A percentile compares a stretch with the other conserved stretches of the same genome.
Evolutionary conservation across 1,140 invertebrate genomes (phyloP).

Genomic region (Parasteatoda tepidariorum): DNA sequence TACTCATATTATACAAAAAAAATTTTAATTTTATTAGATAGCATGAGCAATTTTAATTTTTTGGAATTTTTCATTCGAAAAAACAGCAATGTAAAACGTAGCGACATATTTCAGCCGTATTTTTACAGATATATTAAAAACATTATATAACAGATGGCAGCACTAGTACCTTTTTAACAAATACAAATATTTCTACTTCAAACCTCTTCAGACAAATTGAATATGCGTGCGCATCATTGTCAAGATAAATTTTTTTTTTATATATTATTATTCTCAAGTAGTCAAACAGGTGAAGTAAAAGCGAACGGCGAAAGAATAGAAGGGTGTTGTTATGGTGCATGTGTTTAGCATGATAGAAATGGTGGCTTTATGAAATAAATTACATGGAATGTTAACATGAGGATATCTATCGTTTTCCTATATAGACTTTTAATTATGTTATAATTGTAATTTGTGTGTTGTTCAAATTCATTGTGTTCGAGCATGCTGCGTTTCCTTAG

Average conservation of each 20-base stretch:
- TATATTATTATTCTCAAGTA: constrained; percentile 21
- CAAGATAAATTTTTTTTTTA: constrained; percentile 5
- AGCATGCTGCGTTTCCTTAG: constrained; percentile 65
- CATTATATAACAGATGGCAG: constrained; percentile 37
- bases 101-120: too few species aligned
- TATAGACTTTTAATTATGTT: constrained; percentile 29
- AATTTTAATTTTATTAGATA: too few species aligned
- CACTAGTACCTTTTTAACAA: background rate
- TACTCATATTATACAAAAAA: too few species aligned
- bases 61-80: too few species aligned
- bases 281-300: constrained; percentile 54
- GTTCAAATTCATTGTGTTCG: background rate
- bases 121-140: too few species aligned
- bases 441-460: constrained; percentile 1
- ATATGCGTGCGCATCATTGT: constrained; percentile 5
- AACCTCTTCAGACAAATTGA: background rate
- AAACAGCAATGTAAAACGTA: too few species aligned
- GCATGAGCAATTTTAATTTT: too few species aligned
- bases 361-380: constrained; percentile 2
- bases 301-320: background rate
- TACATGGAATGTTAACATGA: constrained; percentile 32
- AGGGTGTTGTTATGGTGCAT: constrained; percentile 2
- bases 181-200: too few species aligned
- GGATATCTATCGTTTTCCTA: background rate
- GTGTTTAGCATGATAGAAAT: constrained; percentile 1